Percentiles rank a stretch among this genome's conserved stretches.
Conservation (phyloP, 2,888 invertebrate genomes). For the Lasioglossum zephyrum region DNA sequence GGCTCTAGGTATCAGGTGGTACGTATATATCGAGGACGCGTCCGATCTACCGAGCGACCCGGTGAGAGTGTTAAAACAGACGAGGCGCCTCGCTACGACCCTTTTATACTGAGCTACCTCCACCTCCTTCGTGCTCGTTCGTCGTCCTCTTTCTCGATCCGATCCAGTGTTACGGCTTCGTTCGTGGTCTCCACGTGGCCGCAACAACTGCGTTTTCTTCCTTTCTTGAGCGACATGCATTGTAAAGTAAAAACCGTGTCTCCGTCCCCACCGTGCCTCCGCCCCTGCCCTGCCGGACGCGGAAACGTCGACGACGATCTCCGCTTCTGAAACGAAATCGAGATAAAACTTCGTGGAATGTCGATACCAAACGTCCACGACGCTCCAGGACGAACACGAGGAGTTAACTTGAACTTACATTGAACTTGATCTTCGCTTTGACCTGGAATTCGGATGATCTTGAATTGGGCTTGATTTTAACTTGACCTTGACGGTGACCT, state of each 20-base stretch:
- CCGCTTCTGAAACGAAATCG: neutral
- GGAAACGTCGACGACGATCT: neutral
- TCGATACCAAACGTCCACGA: neutral
- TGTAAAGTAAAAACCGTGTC: neutral
- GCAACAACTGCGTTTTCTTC: constrained; percentile 67
- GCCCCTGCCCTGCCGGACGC: neutral
- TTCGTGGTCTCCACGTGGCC: constrained; percentile 67
- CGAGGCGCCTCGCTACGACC: constrained; percentile 77
- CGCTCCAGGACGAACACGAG: neutral
- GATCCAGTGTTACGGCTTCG: constrained; percentile 44
- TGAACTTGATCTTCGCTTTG: neutral
- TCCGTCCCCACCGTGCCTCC: too few relatives aligned
- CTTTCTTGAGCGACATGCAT: constrained; percentile 57
- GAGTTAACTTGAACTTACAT: too few relatives aligned
- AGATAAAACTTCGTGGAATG: neutral
- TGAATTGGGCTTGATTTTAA: neutral
- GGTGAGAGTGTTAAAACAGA: constrained; percentile 83
- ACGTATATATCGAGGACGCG: constrained; percentile 45
- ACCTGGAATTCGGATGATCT: neutral
- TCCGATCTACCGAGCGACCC: constrained; percentile 75
- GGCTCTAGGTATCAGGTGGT: constrained; percentile 20
- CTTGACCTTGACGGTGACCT: too few relatives aligned
- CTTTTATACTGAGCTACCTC: constrained; percentile 81
- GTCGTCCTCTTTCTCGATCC: constrained; percentile 67
- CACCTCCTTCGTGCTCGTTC: constrained; percentile 74